phyloP scores from a whole-genome alignment of 2,113 vertebrate species.

The Mesocricetus auratus region DNA sequence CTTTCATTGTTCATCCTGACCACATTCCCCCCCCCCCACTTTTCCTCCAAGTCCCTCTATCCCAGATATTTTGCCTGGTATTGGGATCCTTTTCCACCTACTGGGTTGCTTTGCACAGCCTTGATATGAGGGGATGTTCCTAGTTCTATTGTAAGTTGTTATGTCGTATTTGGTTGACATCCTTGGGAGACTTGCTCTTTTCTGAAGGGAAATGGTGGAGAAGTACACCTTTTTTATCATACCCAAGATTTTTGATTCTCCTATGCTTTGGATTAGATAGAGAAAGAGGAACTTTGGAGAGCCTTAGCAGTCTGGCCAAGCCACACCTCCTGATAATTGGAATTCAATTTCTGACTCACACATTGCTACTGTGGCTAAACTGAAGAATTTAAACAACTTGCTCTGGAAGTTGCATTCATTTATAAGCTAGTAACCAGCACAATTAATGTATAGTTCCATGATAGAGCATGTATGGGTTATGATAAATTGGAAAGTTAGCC shows the following conservation, averaged over 20 bases:
- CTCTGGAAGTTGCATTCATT: neutral
- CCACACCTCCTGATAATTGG: neutral
- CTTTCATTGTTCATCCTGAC: too few relatives aligned
- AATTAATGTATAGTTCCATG: neutral
- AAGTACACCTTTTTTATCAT: neutral
- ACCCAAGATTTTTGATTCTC: neutral
- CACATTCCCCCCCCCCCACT: too few relatives aligned
- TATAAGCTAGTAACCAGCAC: neutral
- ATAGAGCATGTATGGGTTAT: constrained; percentile 31
- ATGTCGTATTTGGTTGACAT: too few relatives aligned
- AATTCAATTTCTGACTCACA: constrained; percentile 10
- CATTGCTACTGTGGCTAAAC: neutral
- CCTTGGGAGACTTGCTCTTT: too few relatives aligned
- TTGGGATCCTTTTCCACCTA: too few relatives aligned
- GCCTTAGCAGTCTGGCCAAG: neutral
- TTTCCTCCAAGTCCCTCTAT: too few relatives aligned
- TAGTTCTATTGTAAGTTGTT: too few relatives aligned
- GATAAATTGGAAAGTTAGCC: constrained; percentile 39
- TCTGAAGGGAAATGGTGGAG: too few relatives aligned
- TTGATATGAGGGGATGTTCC: too few relatives aligned
- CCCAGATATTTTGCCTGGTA: too few relatives aligned
- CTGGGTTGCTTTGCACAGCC: too few relatives aligned
- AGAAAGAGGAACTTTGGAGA: neutral
- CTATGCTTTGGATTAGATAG: neutral
- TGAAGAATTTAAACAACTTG: neutral